phyloP scores from a whole-genome alignment of 2,888 invertebrate species.

The Cosmorhoe ocellata region DNA sequence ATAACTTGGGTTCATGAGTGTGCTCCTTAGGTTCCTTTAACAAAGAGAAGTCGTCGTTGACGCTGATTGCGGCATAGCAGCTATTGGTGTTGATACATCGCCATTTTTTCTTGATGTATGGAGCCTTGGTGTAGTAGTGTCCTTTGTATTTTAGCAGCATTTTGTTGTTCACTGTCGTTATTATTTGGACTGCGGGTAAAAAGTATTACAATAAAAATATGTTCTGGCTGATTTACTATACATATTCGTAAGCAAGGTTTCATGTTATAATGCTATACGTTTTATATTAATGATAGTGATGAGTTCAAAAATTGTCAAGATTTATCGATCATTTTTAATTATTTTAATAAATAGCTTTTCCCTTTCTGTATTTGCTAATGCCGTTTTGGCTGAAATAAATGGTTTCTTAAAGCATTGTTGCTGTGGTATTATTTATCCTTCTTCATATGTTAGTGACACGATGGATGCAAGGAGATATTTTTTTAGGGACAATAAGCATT shows the following conservation, averaged over 20 bases:
- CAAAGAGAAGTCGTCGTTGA: slow-evolving; percentile 46
- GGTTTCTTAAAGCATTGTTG: too few relatives aligned
- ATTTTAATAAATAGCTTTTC: neutral
- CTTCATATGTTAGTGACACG: too few relatives aligned
- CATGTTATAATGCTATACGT: too few relatives aligned
- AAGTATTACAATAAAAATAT: too few relatives aligned
- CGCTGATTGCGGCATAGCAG: slow-evolving; percentile 47
- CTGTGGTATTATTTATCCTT: too few relatives aligned
- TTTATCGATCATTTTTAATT: neutral
- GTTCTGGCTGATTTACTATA: too few relatives aligned
- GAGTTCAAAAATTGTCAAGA: too few relatives aligned
- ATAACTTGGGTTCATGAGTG: slow-evolving; percentile 46
- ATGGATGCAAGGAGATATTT: too few relatives aligned
- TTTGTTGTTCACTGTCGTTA: slow-evolving; percentile 50
- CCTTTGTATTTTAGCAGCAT: slow-evolving; percentile 54
- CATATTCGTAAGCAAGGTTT: too few relatives aligned
- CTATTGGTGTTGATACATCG: slow-evolving; percentile 56
- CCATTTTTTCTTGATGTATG: slow-evolving; percentile 53
- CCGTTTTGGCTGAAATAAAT: neutral
- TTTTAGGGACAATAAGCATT: too few relatives aligned
- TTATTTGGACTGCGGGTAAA: slow-evolving; percentile 43
- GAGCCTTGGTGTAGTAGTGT: slow-evolving; percentile 54
- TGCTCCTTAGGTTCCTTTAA: slow-evolving; percentile 48
- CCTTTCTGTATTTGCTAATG: neutral
- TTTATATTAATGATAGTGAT: too few relatives aligned